Evolutionary conservation across 2,888 invertebrate genomes (phyloP).

Genomic region (Dryadula phaetusa): DNA sequence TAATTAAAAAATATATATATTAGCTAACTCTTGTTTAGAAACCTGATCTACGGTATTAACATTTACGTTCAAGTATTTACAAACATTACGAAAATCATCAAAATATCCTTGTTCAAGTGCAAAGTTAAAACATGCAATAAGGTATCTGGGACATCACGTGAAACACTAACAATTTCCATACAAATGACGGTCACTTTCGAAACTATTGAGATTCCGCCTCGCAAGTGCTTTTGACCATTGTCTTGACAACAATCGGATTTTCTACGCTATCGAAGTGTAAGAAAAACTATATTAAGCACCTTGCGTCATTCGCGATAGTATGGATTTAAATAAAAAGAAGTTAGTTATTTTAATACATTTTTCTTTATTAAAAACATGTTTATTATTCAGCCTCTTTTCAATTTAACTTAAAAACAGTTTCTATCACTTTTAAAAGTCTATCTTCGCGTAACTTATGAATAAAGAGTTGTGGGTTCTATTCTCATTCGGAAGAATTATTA

Average conservation of each 20-base stretch:
- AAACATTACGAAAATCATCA: conserved; percentile 29
- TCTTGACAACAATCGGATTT: conserved; percentile 52
- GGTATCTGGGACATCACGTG: conserved; percentile 70
- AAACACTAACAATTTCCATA: conserved; percentile 72
- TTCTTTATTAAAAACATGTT: too few species aligned
- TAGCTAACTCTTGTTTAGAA: not conserved
- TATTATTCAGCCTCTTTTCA: too few species aligned
- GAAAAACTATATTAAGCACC: conserved; percentile 28
- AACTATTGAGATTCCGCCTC: conserved; percentile 70
- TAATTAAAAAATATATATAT: not conserved
- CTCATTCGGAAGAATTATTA: too few species aligned
- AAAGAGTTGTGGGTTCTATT: too few species aligned
- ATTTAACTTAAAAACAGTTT: too few species aligned
- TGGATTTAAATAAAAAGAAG: not conserved
- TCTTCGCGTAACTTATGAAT: too few species aligned
- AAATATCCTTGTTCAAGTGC: conserved; percentile 44
- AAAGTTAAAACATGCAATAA: conserved; percentile 70
- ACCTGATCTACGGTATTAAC: not conserved
- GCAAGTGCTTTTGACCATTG: conserved; percentile 69
- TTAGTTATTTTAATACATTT: too few species aligned
- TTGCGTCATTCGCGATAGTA: conserved; percentile 53
- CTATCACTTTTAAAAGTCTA: too few species aligned
- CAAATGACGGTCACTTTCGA: conserved; percentile 80
- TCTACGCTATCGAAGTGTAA: conserved; percentile 27
- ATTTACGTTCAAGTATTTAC: conserved; percentile 22